Evolutionary conservation across 2,888 invertebrate genomes (phyloP).

Genomic region (Ceramica pisi): DNA sequence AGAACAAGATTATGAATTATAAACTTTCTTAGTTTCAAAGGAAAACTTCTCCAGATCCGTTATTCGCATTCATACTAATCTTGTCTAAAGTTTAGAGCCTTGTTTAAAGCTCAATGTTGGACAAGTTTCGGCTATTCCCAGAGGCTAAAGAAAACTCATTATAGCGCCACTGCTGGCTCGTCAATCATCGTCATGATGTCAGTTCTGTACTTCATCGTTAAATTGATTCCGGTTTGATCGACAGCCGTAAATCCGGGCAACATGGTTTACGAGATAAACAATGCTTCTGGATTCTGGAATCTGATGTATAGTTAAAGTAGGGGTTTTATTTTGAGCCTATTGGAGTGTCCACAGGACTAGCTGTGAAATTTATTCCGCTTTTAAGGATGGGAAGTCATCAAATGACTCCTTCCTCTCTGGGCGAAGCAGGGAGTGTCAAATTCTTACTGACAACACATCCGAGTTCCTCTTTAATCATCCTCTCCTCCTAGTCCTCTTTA

Average conservation of each 20-base stretch:
- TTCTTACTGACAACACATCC: too few species aligned
- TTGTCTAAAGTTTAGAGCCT: slow-evolving; percentile 8
- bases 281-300: slow-evolving; percentile 19
- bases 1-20: neutral
- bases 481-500: too few species aligned
- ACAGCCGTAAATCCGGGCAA: slow-evolving; percentile 53
- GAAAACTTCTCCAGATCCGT: neutral
- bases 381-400: too few species aligned
- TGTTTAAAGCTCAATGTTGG: slow-evolving; percentile 40
- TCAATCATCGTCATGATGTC: slow-evolving; percentile 58
- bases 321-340: slow-evolving; percentile 26
- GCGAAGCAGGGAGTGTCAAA: too few species aligned
- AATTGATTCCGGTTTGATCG: slow-evolving; percentile 61
- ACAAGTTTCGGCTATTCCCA: slow-evolving; percentile 37
- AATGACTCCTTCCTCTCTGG: too few species aligned
- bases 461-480: too few species aligned
- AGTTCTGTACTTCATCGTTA: slow-evolving; percentile 41
- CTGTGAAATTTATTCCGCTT: too few species aligned
- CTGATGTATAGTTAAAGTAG: neutral
- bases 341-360: neutral
- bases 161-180: slow-evolving; percentile 46
- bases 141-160: slow-evolving; percentile 55
- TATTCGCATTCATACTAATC: neutral
- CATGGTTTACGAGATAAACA: slow-evolving; percentile 55
- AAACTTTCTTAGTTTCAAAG: neutral